Base-by-base conservation (phyloP, 92 coral and sea anemone genomes). In the Porites rus region DNA sequence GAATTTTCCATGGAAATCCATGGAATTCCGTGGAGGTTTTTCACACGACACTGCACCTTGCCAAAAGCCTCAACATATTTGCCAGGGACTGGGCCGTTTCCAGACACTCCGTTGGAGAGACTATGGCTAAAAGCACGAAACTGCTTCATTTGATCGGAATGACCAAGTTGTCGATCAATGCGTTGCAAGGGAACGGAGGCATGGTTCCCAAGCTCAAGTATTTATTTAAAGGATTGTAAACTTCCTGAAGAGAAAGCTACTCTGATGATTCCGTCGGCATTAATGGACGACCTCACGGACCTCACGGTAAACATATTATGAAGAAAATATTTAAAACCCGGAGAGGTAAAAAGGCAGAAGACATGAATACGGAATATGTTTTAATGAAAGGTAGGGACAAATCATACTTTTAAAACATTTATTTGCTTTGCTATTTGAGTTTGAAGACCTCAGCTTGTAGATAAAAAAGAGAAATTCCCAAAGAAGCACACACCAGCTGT, bases 341-440 rank as follows among this genome's bases (percentile, higher is more conserved):
- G 64, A 18, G 1, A 50, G 5, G 7, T 14, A 68, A 25, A 52
- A 66, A 31, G 6, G 10, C 46, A 74, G 10, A 54, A 8, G 53
- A n/a, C 64, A 83, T 63, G 87, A 83, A 62, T 17, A 24, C 60
- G 61, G 87, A 83, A 46, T 83, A 83, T 73, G 10, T 74, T 18
- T 46, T 64, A 1, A 79, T 63, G 83, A 63, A 52, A 79, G 83
- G 83, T 79, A 79, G 19, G 83, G 60, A 18, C 17, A 46, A 61
- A 25, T 8, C 16, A 1, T 1, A 50, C 1, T 5, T 9, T 61
- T 38, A 11, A 31, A 2, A 58, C 51, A 0, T 10, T 13, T 46
- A 17, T 28, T 58, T 58, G 67, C 60, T 24, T 22, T 10, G 80
- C 8, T 16, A 14, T 51, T 38, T n/a, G 67, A 76, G 46, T 60